Conservation (phyloP, 1,140 invertebrate species). For the Stegodyphus dumicola region DNA sequence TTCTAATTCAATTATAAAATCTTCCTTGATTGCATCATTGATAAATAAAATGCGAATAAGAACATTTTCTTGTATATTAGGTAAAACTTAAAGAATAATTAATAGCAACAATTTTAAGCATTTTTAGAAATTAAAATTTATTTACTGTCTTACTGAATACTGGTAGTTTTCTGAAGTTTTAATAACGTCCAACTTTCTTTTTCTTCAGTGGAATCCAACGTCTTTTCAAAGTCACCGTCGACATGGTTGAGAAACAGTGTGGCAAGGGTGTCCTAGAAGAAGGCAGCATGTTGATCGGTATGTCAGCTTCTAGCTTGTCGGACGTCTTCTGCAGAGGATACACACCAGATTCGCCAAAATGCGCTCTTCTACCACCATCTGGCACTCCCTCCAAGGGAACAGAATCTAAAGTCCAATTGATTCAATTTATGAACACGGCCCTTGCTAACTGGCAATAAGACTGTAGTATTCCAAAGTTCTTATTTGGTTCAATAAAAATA, state of each 20-base stretch:
- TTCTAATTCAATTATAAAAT: no score
- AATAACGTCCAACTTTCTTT: neutral
- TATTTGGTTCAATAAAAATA: conserved; percentile 40
- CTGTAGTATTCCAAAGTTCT: conserved; percentile 6
- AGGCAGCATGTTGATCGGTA: conserved; percentile 37
- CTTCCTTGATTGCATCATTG: no score
- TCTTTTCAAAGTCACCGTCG: conserved; percentile 24
- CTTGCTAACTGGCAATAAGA: conserved; percentile 41
- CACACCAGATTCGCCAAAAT: conserved; percentile 8
- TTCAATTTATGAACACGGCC: conserved; percentile 51
- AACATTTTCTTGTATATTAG: no score
- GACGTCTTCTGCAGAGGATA: conserved; percentile 57
- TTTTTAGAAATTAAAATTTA: no score
- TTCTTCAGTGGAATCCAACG: conserved; percentile 36
- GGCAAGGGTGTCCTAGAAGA: conserved; percentile 35
- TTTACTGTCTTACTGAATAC: no score
- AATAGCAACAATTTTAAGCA: no score
- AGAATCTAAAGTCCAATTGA: conserved; percentile 41
- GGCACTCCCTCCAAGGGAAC: conserved; percentile 37
- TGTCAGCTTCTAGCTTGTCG: conserved; percentile 35
- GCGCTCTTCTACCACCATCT: conserved; percentile 23
- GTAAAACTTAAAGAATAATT: no score
- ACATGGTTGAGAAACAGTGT: conserved; percentile 34
- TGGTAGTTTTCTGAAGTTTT: neutral
- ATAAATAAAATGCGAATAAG: no score